phyloP scores from a whole-genome alignment of 2,888 invertebrate genomes.

The Andrena hattorfiana region DNA sequence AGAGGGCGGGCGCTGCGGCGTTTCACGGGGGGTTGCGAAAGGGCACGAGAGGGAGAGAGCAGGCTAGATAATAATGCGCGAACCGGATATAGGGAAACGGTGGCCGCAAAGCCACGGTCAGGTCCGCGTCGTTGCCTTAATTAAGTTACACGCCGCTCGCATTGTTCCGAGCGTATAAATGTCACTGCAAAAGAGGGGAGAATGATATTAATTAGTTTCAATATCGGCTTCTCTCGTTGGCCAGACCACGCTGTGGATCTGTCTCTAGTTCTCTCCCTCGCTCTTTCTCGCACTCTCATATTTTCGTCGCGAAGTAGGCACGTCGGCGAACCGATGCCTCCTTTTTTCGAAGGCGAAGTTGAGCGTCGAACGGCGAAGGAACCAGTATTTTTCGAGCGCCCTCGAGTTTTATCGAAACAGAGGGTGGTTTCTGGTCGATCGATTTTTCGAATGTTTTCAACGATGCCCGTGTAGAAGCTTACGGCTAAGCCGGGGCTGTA shows the following conservation, averaged over 20 bases:
- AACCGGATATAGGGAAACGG: slow-evolving; percentile 80
- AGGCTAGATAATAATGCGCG: slow-evolving; percentile 83
- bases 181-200: slow-evolving; percentile 78
- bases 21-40: slow-evolving; percentile 74
- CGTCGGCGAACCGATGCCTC: background rate
- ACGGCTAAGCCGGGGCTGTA: slow-evolving; percentile 36
- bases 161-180: slow-evolving; percentile 82
- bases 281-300: background rate
- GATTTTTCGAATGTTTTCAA: slow-evolving; percentile 46
- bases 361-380: background rate
- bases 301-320: too few relatives aligned
- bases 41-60: slow-evolving; percentile 70
- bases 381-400: background rate
- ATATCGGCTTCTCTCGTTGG: slow-evolving; percentile 49
- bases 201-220: slow-evolving; percentile 83
- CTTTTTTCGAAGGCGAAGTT: background rate
- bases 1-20: slow-evolving; percentile 75
- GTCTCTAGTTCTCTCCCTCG: background rate
- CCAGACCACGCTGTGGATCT: slow-evolving; percentile 13
- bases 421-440: slow-evolving; percentile 3
- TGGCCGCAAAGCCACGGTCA: slow-evolving; percentile 83
- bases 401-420: background rate
- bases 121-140: slow-evolving; percentile 84
- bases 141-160: slow-evolving; percentile 84
- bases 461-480: background rate